Evolutionary conservation across 2,113 vertebrate species (phyloP), one percentile per base, ranked within the genome.

Genomic region (Pterocles burchelli): DNA sequence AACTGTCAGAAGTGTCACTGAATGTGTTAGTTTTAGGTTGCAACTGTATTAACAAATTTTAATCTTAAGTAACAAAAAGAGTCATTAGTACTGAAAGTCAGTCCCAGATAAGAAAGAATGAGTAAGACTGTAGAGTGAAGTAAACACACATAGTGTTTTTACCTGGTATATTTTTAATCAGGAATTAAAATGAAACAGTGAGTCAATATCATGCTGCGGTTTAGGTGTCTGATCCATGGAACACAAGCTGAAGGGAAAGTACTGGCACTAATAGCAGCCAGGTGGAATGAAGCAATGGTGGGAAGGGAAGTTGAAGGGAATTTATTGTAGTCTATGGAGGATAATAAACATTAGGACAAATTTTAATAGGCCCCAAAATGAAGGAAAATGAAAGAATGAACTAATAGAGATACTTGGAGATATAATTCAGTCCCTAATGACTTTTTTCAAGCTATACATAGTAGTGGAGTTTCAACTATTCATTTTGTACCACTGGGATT

Each of bases 351-450:
- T 90, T 62, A 89, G 25, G 38, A 74, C 13, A 92, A 52, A 75
- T 90, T 90, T 94, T 96, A 90, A 78, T 81, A 78, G 68, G n/a
- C 54, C 61, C 22, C 75, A 43, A 92, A 96, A 86, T 84, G 72
- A 88, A 89, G 86, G 59, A 73, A 97, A 84, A 90, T 48, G 31
- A 77, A 96, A 77, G 59, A 86, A 83, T 71, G 58, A 79, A 34
- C 74, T 79, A 66, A 10, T 83, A 34, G 71, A 93, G 49, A 76
- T 85, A 54, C 38, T 90, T 58, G 36, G 72, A 85, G 36, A 41
- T 62, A 68, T 48, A 78, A 34, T 85, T 94, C 90, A 52, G 58
- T 81, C 29, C n/a, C 49, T 89, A 76, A 87, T 89, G 68, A 43
- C 36, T 72, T 90, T 94, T 55, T 94, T 82, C 36, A 78, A 89